phyloP scores from a whole-genome alignment of 2,888 invertebrate genomes.

The Galeopsomyia nigrocyanea region DNA sequence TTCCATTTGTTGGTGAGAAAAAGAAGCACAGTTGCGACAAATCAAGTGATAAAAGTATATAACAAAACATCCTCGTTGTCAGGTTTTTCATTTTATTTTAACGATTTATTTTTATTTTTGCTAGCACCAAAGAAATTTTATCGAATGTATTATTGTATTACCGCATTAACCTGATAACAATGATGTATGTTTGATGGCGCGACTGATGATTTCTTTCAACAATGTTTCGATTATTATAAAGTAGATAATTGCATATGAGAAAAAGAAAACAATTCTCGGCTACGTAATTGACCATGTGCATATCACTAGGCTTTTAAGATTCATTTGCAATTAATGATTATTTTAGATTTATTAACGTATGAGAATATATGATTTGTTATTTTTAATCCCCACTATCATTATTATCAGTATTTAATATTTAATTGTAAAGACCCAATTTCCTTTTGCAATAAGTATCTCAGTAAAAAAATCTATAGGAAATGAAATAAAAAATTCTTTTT shows the following conservation, averaged over 20 bases:
- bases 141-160: constrained; percentile 48
- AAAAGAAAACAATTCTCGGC: constrained; percentile 29
- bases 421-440: constrained; percentile 43
- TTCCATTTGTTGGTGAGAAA: constrained; percentile 38
- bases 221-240: constrained; percentile 14
- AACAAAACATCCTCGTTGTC: constrained; percentile 35
- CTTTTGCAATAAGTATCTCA: constrained; percentile 39
- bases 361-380: constrained; percentile 47
- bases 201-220: constrained; percentile 37
- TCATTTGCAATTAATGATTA: constrained; percentile 46
- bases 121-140: constrained; percentile 53
- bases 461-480: constrained; percentile 20
- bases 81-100: constrained; percentile 41
- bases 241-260: constrained; percentile 22
- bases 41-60: constrained; percentile 39
- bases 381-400: constrained; percentile 46
- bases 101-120: constrained; percentile 45
- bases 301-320: constrained; percentile 50
- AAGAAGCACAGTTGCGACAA: constrained; percentile 36
- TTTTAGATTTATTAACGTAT: constrained; percentile 46
- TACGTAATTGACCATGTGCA: constrained; percentile 44
- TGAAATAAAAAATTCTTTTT: constrained; percentile 26
- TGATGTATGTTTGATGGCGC: constrained; percentile 38
- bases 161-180: constrained; percentile 44
- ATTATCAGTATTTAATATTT: constrained; percentile 49